Evolutionary conservation across 2,888 invertebrate genomes (phyloP).

Genomic region (Synanthedon tipuliformis): DNA sequence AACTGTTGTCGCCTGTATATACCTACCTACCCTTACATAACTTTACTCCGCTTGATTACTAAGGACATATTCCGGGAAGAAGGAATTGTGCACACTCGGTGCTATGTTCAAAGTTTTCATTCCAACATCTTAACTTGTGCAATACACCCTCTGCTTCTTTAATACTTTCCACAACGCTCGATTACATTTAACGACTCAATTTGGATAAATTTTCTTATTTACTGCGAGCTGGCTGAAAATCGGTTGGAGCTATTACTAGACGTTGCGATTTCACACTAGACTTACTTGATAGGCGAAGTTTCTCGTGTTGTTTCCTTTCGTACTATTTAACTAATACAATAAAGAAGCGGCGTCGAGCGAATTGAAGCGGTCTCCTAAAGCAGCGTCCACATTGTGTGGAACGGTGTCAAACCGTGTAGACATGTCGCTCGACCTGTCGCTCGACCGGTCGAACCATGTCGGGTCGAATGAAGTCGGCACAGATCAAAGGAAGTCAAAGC

Average conservation of each 20-base stretch:
- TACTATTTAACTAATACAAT: not conserved
- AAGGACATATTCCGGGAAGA: conserved; percentile 42
- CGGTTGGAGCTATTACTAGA: conserved; percentile 38
- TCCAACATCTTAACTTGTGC: conserved; percentile 67
- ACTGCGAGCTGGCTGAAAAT: conserved; percentile 57
- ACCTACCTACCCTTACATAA: conserved; percentile 29
- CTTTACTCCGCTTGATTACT: conserved; percentile 35
- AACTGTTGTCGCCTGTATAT: too few species aligned
- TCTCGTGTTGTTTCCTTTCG: conserved; percentile 3
- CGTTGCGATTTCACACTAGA: conserved; percentile 48
- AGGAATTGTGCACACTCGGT: conserved; percentile 60
- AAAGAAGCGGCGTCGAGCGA: not conserved
- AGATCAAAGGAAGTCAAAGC: too few species aligned
- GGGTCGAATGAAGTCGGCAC: too few species aligned
- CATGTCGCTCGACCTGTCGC: too few species aligned
- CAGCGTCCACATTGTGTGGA: too few species aligned
- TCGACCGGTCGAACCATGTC: too few species aligned
- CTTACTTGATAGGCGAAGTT: conserved; percentile 44
- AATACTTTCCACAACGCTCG: conserved; percentile 67
- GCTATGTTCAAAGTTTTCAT: conserved; percentile 61
- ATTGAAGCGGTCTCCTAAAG: too few species aligned
- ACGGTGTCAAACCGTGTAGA: too few species aligned
- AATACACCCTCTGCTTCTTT: conserved; percentile 66
- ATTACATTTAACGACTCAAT: conserved; percentile 65
- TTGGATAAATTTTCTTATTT: conserved; percentile 66